phyloP scores from a whole-genome alignment of 2,113 vertebrate species.

The Ariopsis seemanni region DNA sequence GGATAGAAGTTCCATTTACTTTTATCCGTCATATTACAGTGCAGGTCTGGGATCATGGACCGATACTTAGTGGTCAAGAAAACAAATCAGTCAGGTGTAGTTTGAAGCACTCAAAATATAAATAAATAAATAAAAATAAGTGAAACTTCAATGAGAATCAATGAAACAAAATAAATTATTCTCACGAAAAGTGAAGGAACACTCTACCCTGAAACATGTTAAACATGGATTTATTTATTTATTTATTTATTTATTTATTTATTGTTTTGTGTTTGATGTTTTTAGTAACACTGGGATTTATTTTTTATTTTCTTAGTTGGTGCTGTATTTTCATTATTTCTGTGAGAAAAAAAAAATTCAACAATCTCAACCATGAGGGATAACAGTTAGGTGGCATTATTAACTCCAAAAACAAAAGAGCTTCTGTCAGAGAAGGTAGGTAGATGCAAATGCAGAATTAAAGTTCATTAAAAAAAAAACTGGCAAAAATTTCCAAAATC shows the following conservation, averaged over 20 bases:
- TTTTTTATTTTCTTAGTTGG: neutral
- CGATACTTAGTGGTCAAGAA: neutral
- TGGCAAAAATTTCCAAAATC: too few relatives aligned
- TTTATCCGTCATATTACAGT: neutral
- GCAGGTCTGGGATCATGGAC: neutral
- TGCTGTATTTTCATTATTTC: too few relatives aligned
- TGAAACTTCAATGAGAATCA: neutral
- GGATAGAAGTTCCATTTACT: neutral
- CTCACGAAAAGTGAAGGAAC: neutral
- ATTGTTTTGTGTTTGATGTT: neutral
- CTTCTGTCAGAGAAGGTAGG: neutral
- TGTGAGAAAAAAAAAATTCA: neutral
- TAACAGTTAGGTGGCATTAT: neutral
- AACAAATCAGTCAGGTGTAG: neutral
- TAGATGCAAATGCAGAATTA: too few relatives aligned
- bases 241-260: neutral
- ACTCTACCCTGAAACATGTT: neutral
- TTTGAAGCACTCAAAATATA: neutral
- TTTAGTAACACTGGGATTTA: neutral
- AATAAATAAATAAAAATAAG: neutral
- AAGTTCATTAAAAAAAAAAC: too few relatives aligned
- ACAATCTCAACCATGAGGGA: neutral
- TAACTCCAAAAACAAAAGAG: neutral
- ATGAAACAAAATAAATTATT: conserved; percentile 7
- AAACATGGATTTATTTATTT: neutral